phyloP scores from a whole-genome alignment of 2,797 vertebrate genomes.

The Tamandua tetradactyla region DNA sequence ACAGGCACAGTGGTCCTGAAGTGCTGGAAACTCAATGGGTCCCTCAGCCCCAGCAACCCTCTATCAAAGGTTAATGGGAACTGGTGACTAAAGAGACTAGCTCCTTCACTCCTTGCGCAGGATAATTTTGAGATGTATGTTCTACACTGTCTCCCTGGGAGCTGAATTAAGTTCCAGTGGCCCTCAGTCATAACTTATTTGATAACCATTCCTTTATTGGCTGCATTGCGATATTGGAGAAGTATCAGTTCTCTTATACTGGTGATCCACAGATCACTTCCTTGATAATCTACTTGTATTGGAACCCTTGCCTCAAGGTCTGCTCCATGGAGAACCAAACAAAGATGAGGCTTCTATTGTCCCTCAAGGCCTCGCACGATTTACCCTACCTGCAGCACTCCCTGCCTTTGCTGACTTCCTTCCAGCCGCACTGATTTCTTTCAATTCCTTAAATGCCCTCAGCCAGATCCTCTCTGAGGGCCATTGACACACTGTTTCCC shows the following conservation, averaged over 20 bases:
- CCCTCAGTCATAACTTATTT: neutral
- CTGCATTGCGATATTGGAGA: neutral
- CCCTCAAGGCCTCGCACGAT: neutral
- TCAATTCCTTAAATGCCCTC: neutral
- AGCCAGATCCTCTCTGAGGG: neutral
- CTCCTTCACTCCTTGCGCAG: neutral
- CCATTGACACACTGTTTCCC: neutral
- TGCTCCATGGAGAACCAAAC: neutral
- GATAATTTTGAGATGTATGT: neutral
- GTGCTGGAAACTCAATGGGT: neutral
- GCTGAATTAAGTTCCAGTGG: neutral
- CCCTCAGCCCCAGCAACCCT: too few relatives aligned
- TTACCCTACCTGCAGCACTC: neutral
- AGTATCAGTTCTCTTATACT: neutral
- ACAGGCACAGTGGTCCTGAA: neutral
- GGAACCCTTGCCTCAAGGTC: neutral
- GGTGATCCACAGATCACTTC: neutral
- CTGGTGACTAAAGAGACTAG: neutral
- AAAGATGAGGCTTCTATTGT: neutral
- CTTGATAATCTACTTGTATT: neutral
- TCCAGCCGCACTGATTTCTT: neutral
- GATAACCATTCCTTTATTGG: neutral
- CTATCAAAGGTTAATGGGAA: neutral
- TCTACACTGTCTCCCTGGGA: neutral
- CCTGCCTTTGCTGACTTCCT: neutral